A percentile compares a stretch with the other conserved stretches of the same genome.
Conservation (phyloP, 1,140 invertebrate genomes). For the Temnothorax nylanderi region DNA sequence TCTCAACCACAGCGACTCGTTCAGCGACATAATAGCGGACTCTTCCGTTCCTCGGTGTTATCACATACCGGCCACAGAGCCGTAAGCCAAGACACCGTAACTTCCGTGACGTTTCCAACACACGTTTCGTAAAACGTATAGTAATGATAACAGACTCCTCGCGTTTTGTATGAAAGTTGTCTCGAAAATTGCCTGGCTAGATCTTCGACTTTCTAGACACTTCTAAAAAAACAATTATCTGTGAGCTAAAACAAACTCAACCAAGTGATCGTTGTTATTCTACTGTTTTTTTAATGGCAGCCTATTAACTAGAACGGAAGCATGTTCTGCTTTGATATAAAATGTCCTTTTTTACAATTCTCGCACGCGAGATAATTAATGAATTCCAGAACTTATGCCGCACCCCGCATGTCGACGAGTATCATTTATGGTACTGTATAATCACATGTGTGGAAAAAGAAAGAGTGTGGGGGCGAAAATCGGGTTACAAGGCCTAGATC, state of each 20-base stretch:
- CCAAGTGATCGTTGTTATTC: neutral
- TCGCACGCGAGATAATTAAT: constrained; percentile 1
- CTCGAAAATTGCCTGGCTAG: neutral
- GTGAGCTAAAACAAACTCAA: neutral
- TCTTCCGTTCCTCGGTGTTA: neutral
- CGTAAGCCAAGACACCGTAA: neutral
- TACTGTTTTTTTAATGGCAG: neutral
- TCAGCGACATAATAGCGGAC: neutral
- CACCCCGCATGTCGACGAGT: neutral
- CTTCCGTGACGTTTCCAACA: neutral
- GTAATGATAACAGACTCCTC: neutral
- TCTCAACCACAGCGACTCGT: constrained; percentile 31
- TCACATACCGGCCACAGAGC: neutral
- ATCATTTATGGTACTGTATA: neutral
- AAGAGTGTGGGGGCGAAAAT: neutral
- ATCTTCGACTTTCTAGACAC: neutral
- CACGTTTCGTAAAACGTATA: neutral
- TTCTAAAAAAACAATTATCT: neutral
- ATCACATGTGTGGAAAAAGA: neutral
- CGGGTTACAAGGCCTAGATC: neutral
- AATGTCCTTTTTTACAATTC: neutral
- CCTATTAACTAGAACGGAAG: constrained; percentile 8
- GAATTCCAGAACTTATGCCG: neutral
- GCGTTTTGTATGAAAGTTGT: neutral
- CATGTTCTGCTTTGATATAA: neutral